Base-by-base conservation (phyloP, 2,797 vertebrate species). In the Hypotaenidia philippensis region DNA sequence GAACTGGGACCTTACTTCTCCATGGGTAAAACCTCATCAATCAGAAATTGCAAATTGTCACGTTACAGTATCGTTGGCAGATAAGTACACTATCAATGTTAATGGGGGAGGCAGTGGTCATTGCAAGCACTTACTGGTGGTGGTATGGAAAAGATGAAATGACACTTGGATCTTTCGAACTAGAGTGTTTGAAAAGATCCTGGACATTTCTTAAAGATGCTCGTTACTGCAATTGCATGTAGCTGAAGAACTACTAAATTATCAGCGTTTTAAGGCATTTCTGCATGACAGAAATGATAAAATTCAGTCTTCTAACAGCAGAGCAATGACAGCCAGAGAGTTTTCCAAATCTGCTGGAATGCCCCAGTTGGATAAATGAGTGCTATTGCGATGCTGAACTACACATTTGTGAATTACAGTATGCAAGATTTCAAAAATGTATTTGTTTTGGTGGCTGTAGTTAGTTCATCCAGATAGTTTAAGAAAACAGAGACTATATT, bases 381-480 rank as follows among this genome's bases (percentile, higher is more conserved):
- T 95, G 95, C 90, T 96, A 22, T 94, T 97, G 94, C 50, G 4
- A 95, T 96, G 93, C 95, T 90, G 74, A 93, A 94, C 56, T 87
- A 90, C 92, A 96, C 94, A 94, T 97, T 91, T 92, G 96, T 96
- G 97, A 97, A 93, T 91, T 96, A 93, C 70, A 86, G 86, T 97
- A 95, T 89, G 95, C 93, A 90, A 96, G 80, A 70, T 92, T 94
- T 97, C 97, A 97, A 97, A 97, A 97, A 97, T 97, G 93, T 82
- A 21, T 90, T 96, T 96, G 87, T 93, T 97, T 97, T 97, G 97
- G 96, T 97, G 97, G 96, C 91, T 94, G 5, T 70, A 29, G 34
- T 75, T 74, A 41, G 23, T 84, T 77, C 27, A 38, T 87, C 53
- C 36, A 34, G 25, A 16, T 25, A 22, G n/a, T 31, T 72, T 29